These are phyloP conservation scores for Ptilorrhoa leucosticta DNA, from an alignment of 2,113 vertebrate species.

Conservation along the genomic window DNA sequence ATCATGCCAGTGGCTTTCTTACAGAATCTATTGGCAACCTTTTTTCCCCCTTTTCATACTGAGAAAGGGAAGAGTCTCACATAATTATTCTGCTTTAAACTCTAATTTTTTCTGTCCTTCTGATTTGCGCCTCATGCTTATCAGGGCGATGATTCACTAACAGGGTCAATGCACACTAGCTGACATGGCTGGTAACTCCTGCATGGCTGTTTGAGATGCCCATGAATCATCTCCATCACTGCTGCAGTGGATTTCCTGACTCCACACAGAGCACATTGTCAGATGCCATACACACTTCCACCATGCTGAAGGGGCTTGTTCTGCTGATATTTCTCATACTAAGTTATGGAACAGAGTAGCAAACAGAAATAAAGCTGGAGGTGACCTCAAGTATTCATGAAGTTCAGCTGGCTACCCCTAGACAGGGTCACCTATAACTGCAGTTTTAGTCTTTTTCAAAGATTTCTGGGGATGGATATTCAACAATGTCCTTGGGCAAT, in stretches of 20 bases:
- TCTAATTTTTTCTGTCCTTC: not conserved
- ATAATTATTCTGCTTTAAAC: not conserved
- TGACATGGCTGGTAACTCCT: not conserved
- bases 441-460: not conserved
- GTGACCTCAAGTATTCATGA: not conserved
- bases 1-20: not conserved
- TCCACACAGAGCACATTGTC: not conserved
- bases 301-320: not conserved
- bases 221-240: not conserved
- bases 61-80: not conserved
- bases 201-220: accelerated
- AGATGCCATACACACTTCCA: not conserved
- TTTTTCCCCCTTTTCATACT: not conserved
- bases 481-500: not conserved
- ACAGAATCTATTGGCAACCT: not conserved
- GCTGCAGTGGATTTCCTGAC: not conserved
- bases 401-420: not conserved
- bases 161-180: not conserved
- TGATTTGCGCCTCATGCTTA: not conserved
- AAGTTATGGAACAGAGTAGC: not conserved
- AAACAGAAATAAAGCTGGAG: not conserved
- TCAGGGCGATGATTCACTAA: not conserved
- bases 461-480: not conserved
- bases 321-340: not conserved
- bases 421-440: not conserved